Conservation (phyloP, 2,797 vertebrate genomes). For the Coracias cyanogaster region DNA sequence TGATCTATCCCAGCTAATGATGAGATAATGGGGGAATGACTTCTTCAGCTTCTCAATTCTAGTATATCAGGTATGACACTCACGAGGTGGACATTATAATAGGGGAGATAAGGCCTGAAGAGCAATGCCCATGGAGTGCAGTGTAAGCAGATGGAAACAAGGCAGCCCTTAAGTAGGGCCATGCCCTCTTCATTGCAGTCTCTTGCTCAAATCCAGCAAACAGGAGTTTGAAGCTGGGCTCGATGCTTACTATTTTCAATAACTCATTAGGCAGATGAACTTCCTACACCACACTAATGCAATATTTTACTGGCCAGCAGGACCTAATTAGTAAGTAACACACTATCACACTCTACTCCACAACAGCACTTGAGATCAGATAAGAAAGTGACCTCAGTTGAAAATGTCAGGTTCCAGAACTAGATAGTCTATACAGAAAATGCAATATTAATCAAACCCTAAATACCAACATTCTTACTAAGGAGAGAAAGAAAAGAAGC, state of each 20-base stretch:
- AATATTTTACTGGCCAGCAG: neutral
- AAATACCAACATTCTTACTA: neutral
- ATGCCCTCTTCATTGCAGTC: neutral
- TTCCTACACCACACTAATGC: accelerated
- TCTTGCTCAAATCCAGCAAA: neutral
- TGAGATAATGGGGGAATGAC: neutral
- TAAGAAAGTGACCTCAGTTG: neutral
- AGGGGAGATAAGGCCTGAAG: neutral
- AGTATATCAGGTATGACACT: too few relatives aligned
- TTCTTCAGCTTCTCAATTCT: neutral
- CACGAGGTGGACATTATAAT: accelerated
- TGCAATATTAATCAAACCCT: neutral
- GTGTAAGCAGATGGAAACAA: neutral
- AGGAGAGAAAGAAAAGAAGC: neutral
- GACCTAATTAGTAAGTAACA: neutral
- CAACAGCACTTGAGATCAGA: neutral
- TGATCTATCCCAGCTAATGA: neutral
- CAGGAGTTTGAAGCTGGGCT: neutral
- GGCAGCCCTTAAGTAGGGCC: neutral
- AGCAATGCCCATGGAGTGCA: neutral
- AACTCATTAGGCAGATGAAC: neutral
- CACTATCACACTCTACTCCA: neutral
- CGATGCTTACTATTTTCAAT: neutral
- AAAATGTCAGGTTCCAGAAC: neutral
- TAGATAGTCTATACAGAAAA: neutral